Percentiles rank a stretch among this genome's conserved stretches.
phyloP scores from a whole-genome alignment of 2,888 invertebrate species.

The Gortyna flavago region DNA sequence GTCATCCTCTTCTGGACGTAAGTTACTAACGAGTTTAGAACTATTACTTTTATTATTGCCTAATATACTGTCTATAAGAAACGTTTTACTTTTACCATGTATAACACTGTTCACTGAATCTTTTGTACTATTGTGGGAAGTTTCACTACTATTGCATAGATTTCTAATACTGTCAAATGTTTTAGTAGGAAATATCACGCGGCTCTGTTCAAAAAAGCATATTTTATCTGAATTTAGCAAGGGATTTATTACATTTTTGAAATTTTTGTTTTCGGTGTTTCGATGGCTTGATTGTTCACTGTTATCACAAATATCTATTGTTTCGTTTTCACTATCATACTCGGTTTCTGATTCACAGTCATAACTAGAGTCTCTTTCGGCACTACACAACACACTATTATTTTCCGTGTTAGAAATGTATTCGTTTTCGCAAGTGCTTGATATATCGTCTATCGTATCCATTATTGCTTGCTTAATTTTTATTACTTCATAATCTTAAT shows the following conservation, averaged over 20 bases:
- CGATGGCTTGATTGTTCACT: constrained; percentile 75
- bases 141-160: constrained; percentile 70
- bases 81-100: constrained; percentile 86
- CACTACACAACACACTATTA: constrained; percentile 64
- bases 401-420: constrained; percentile 65
- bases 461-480: constrained; percentile 66
- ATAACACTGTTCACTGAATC: constrained; percentile 70
- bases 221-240: constrained; percentile 73
- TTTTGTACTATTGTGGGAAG: constrained; percentile 70
- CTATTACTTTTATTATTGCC: constrained; percentile 81
- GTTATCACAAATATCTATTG: constrained; percentile 87
- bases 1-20: constrained; percentile 70
- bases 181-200: constrained; percentile 75
- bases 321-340: constrained; percentile 87
- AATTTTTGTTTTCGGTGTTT: constrained; percentile 66
- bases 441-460: constrained; percentile 83
- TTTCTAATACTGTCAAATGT: constrained; percentile 71
- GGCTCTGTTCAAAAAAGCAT: constrained; percentile 76
- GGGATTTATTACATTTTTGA: constrained; percentile 68
- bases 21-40: constrained; percentile 64
- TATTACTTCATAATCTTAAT: constrained; percentile 50
- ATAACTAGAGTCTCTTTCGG: constrained; percentile 73
- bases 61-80: constrained; percentile 90
- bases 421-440: constrained; percentile 86
- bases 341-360: constrained; percentile 82